Evolutionary conservation across 2,113 vertebrate species (phyloP).

Genomic region (Tetrao urogallus): DNA sequence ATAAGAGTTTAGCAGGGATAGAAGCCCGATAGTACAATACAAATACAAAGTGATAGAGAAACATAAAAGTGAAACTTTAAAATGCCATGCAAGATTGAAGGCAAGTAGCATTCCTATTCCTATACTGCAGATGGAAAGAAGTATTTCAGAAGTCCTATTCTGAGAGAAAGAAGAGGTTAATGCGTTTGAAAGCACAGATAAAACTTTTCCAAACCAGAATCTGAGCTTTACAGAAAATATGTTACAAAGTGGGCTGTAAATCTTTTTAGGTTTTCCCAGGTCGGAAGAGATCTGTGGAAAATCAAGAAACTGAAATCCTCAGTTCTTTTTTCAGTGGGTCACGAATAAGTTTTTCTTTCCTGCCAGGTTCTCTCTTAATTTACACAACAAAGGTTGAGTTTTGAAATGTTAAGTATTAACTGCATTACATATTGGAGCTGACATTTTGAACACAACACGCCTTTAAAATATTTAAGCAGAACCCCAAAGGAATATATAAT

Average conservation of each 20-base stretch:
- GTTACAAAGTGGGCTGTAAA: neutral
- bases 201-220: neutral
- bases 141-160: neutral
- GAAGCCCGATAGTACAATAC: neutral
- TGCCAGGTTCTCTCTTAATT: neutral
- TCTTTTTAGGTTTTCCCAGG: neutral
- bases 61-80: neutral
- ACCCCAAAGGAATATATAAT: neutral
- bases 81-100: accelerated
- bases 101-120: neutral
- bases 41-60: neutral
- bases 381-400: neutral
- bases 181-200: neutral
- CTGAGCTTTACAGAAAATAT: neutral
- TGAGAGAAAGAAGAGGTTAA: neutral
- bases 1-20: neutral
- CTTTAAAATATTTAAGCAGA: neutral
- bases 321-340: neutral
- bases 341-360: neutral
- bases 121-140: neutral
- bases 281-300: neutral
- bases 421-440: neutral
- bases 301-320: neutral
- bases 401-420: neutral
- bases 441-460: neutral